These are phyloP conservation scores for Pseudopipra pipra DNA, from an alignment of 2,113 vertebrate genomes.

Conservation along the genomic window DNA sequence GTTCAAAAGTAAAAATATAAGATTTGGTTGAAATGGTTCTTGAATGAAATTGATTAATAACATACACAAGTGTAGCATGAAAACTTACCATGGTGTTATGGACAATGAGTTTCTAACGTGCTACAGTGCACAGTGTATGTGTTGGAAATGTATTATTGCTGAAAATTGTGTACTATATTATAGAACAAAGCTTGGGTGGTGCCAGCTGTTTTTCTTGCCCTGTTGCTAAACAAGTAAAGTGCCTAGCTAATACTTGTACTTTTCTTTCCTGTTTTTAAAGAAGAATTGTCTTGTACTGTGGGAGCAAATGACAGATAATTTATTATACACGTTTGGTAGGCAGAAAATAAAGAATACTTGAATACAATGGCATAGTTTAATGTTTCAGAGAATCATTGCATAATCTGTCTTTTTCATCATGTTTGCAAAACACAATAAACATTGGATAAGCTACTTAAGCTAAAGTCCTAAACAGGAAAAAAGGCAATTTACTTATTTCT, in stretches of 20 bases:
- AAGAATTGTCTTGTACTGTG: not conserved
- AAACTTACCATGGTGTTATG: not conserved
- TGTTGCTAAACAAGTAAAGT: not conserved
- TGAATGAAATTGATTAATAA: not conserved
- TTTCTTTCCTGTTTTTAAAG: not conserved
- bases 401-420: not conserved
- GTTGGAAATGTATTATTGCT: not conserved
- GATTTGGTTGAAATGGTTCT: not conserved
- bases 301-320: not conserved
- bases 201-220: not conserved
- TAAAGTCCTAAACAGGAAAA: not conserved
- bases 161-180: not conserved
- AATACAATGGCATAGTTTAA: not conserved
- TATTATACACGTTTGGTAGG: not conserved
- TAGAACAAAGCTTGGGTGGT: not conserved
- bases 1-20: not conserved
- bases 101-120: not conserved
- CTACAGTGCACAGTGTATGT: not conserved
- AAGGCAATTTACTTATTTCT: not conserved
- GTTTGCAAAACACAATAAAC: not conserved
- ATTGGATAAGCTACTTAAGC: not conserved
- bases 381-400: not conserved
- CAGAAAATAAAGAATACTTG: not conserved
- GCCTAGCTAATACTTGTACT: not conserved
- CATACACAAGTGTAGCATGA: not conserved